A percentile compares a stretch with the other conserved stretches of the same genome.
phyloP scores from a whole-genome alignment of 2,113 vertebrate species.

The Ginglymostoma cirratum region DNA sequence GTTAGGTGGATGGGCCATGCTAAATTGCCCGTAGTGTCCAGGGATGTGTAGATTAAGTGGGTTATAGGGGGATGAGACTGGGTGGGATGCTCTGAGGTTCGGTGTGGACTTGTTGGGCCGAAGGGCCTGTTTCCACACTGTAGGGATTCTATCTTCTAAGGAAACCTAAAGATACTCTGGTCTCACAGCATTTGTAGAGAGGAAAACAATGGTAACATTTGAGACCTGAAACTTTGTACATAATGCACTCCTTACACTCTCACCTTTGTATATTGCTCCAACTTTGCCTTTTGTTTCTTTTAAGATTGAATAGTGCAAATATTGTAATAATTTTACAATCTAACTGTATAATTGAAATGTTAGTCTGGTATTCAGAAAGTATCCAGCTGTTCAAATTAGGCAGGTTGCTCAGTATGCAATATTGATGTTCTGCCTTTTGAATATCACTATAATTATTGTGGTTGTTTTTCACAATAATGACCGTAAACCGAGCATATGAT shows the following conservation, averaged over 20 bases:
- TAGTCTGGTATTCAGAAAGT: not conserved
- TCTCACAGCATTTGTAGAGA: not conserved
- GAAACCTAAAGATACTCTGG: not conserved
- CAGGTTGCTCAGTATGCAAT: not conserved
- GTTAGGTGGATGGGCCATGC: too few relatives aligned
- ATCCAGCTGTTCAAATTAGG: conserved; percentile 2
- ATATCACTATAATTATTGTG: not conserved
- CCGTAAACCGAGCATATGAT: not conserved
- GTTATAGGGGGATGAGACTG: too few relatives aligned
- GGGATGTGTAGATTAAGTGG: too few relatives aligned
- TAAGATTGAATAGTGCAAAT: not conserved
- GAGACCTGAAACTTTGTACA: not conserved
- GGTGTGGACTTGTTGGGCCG: too few relatives aligned
- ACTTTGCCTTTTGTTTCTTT: not conserved
- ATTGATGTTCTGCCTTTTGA: not conserved
- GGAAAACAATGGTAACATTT: not conserved
- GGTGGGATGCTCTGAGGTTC: too few relatives aligned
- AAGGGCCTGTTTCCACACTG: too few relatives aligned
- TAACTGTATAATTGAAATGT: not conserved
- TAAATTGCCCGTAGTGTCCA: too few relatives aligned
- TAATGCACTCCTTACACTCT: not conserved
- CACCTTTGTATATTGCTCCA: not conserved
- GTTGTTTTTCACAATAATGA: not conserved
- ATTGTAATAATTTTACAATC: not conserved
- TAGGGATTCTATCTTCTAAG: too few relatives aligned